Conservation (phyloP, 2,113 vertebrate genomes). For the Nycticryphes semicollaris region DNA sequence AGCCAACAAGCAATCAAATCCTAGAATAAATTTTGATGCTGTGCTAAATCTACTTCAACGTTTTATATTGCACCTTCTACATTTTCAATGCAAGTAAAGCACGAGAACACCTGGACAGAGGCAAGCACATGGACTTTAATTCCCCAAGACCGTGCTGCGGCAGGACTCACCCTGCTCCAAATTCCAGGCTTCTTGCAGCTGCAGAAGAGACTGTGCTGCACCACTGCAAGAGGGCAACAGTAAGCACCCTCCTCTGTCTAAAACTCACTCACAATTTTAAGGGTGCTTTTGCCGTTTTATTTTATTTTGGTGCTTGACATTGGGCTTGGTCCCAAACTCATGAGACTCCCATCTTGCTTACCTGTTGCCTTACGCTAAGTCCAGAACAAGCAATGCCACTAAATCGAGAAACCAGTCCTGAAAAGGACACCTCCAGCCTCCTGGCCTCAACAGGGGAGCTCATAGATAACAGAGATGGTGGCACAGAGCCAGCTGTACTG, state of each 20-base stretch:
- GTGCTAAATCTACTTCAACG: neutral
- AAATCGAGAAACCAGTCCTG: neutral
- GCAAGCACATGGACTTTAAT: neutral
- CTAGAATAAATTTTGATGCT: neutral
- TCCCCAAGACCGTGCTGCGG: neutral
- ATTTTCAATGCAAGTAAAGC: neutral
- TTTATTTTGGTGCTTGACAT: neutral
- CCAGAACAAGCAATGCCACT: neutral
- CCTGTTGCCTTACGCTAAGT: neutral
- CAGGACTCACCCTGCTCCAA: neutral
- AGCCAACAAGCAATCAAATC: neutral
- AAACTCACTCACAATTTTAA: neutral
- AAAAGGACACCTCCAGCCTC: neutral
- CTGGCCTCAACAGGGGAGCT: neutral
- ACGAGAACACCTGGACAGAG: neutral
- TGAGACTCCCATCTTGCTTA: neutral
- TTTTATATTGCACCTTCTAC: neutral
- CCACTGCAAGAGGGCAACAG: neutral
- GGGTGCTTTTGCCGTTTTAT: fast-evolving
- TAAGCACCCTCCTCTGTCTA: neutral
- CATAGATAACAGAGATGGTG: neutral
- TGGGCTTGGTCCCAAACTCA: neutral
- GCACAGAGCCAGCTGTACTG: neutral
- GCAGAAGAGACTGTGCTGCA: neutral
- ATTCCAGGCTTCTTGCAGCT: neutral